Conservation (phyloP, 2,888 invertebrate genomes). For the Dicyrtomina minuta region DNA sequence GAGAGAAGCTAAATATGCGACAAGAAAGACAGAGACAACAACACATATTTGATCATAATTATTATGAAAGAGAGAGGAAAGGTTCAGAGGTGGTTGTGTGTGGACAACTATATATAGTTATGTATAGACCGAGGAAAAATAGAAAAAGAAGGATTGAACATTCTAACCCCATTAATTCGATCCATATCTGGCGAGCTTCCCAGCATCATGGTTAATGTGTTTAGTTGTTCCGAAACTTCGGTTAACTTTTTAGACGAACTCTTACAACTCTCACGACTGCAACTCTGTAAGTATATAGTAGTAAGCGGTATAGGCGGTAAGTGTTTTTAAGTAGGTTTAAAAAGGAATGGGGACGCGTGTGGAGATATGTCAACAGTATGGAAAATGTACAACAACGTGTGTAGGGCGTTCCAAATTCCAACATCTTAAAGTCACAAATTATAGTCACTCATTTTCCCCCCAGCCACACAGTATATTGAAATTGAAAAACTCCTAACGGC, state of each 20-base stretch:
- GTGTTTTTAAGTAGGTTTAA: constrained; percentile 17
- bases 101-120: not conserved
- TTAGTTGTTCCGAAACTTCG: constrained; percentile 51
- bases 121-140: not conserved
- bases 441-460: too few relatives aligned
- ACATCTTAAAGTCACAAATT: too few relatives aligned
- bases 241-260: constrained; percentile 43
- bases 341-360: too few relatives aligned
- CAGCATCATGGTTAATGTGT: constrained; percentile 51
- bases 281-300: constrained; percentile 42
- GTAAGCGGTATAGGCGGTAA: constrained; percentile 11
- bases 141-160: constrained; percentile 11
- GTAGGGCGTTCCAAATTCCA: too few relatives aligned
- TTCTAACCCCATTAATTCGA: constrained; percentile 37
- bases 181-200: constrained; percentile 45
- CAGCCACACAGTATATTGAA: too few relatives aligned
- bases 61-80: too few relatives aligned
- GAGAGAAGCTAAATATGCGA: too few relatives aligned
- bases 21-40: too few relatives aligned
- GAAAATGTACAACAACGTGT: too few relatives aligned
- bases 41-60: too few relatives aligned
- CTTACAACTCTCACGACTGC: constrained; percentile 45
- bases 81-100: too few relatives aligned
- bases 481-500: too few relatives aligned
- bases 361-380: not conserved